Conservation (phyloP, 2,113 vertebrate species). For the Nesospiza acunhae region DNA sequence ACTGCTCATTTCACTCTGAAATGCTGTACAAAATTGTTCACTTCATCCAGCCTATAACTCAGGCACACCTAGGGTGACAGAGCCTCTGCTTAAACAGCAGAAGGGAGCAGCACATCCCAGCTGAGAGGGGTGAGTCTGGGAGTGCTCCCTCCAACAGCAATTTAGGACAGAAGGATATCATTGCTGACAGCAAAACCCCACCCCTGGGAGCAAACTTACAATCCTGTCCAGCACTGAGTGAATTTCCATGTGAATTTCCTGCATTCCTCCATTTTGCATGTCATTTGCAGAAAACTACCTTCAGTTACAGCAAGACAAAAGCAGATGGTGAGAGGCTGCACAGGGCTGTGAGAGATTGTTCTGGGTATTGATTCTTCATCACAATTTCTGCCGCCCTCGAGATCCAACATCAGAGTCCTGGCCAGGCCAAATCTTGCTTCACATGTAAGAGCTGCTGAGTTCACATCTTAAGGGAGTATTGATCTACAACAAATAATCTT, state of each 20-base stretch:
- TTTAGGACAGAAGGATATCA: not conserved
- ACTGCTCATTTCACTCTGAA: not conserved
- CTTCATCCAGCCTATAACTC: not conserved
- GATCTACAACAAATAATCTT: constrained; percentile 23
- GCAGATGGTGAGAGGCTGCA: not conserved
- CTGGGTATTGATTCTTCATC: constrained; percentile 36
- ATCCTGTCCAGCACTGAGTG: not conserved
- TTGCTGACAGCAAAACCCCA: not conserved
- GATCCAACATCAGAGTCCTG: not conserved
- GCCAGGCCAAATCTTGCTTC: constrained; percentile 3
- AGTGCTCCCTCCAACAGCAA: not conserved
- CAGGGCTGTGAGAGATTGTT: not conserved
- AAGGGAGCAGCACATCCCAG: not conserved
- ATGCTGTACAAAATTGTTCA: not conserved
- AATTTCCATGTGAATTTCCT: not conserved
- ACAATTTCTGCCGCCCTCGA: not conserved
- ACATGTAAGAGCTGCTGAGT: constrained; percentile 1
- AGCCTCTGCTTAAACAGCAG: not conserved
- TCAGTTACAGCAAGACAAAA: not conserved
- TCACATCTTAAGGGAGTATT: constrained; percentile 40
- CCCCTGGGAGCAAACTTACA: not conserved
- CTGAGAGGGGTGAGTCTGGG: not conserved
- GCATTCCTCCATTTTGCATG: constrained; percentile 14
- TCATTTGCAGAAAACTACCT: not conserved
- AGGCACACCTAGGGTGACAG: not conserved